These are phyloP conservation scores for Pterocles burchelli DNA, from an alignment of 2,113 vertebrate genomes.

Conservation along the genomic window DNA sequence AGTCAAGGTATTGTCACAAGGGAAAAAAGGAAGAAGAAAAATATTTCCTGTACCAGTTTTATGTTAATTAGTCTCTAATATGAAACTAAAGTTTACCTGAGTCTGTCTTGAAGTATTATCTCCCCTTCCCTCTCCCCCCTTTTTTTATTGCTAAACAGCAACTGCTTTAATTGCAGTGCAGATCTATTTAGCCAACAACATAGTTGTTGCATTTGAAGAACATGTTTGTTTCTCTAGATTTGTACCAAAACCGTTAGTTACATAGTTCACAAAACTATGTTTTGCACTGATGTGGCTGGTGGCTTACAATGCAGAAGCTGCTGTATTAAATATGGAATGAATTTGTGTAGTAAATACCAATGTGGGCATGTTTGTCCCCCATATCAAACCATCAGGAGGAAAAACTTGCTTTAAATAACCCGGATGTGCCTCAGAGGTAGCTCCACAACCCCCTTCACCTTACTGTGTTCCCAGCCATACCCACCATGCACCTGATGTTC, in stretches of 20 bases:
- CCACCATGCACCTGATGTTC: not conserved
- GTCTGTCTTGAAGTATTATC: not conserved
- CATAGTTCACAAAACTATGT: not conserved
- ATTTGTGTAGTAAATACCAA: not conserved
- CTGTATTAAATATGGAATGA: not conserved
- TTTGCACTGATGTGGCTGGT: not conserved
- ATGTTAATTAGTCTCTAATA: not conserved
- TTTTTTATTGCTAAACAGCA: constrained; percentile 19
- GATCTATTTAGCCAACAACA: constrained; percentile 2
- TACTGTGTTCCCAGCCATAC: fast-evolving
- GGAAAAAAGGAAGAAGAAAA: not conserved
- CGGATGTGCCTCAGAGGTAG: not conserved
- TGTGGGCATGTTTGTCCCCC: not conserved
- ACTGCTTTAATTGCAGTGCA: not conserved
- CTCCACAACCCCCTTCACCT: not conserved
- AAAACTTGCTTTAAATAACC: not conserved
- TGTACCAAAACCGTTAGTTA: not conserved
- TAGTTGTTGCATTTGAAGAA: not conserved
- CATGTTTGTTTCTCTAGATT: not conserved
- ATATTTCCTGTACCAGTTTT: not conserved
- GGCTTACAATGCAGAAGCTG: not conserved
- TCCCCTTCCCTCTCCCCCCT: fast-evolving
- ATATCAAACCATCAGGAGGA: not conserved
- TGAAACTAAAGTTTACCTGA: not conserved
- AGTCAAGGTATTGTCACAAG: not conserved